Evolutionary conservation across 2,113 vertebrate genomes (phyloP), one percentile per base, ranked within the genome.

Genomic region (Phainopepla nitens): DNA sequence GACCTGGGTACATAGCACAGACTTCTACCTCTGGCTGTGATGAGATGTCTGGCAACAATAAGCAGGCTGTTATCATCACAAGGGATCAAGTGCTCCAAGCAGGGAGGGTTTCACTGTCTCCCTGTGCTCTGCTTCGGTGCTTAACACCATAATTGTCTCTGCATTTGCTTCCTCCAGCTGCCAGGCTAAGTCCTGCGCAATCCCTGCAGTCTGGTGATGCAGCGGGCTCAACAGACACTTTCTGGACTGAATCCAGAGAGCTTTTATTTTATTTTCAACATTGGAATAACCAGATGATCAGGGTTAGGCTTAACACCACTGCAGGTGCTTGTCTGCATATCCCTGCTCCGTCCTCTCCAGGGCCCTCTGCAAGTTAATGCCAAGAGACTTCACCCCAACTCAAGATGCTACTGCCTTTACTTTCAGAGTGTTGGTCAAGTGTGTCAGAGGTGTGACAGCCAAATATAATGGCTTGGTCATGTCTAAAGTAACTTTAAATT

Each of bases 131-230:
- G 94, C 79, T 81, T 95, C 92, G 90, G 68, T 78, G 90, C 87
- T 96, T 96, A 94, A 73, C 71, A 86, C 87, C 72, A 6, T 80
- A 88, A 86, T 41, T 84, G 86, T 60, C 81, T 71, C 83, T 84
- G 87, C 69, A 68, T 82, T 95, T 78, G 82, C 95, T 92, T 89
- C 76, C 62, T 92, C 93, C 93, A 93, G 86, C 86, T 95, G 94
- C 86, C 92, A 88, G 76, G 20, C 61, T 54, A 68, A 76, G 82
- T 73, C 77, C 86, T 57, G 68, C 0, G 0, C 45, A 50, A 80
- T 90, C 82, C 88, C 96, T 61, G 80, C 64, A 93, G 87, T 77
- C 88, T 93, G 78, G 76, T 77, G 72, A 47, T 69, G 85, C 68
- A 64, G 80, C 80, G 84, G 35, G 77, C 82, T 94, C 76, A 75